phyloP scores from a whole-genome alignment of 2,113 vertebrate species.

The Austrofundulus limnaeus region DNA sequence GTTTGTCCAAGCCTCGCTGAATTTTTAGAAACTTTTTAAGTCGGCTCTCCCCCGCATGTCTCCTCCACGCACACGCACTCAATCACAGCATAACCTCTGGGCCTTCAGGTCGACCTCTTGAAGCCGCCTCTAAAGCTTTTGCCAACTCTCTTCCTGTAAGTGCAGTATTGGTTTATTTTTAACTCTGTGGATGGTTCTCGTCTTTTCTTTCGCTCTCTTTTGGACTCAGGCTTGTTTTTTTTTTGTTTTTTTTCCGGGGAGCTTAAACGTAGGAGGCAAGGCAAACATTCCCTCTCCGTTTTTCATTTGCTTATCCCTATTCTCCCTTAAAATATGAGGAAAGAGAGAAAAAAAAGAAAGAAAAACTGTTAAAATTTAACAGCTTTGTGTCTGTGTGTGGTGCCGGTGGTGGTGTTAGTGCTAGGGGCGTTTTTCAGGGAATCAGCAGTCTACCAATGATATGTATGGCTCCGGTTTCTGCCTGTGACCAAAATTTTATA shows the following conservation, averaged over 20 bases:
- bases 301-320: constrained; percentile 14
- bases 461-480: constrained; percentile 5
- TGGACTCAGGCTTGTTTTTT: constrained; percentile 26
- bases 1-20: constrained; percentile 16
- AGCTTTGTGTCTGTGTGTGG: constrained; percentile 13
- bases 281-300: constrained; percentile 51
- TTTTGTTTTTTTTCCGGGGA: too few species aligned
- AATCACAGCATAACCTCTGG: constrained; percentile 36
- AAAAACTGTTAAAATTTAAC: constrained; percentile 1
- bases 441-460: constrained; percentile 4
- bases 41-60: constrained; percentile 3
- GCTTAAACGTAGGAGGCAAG: constrained; percentile 45
- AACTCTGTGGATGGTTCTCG: constrained; percentile 59
- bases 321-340: constrained; percentile 16
- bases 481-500: neutral
- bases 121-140: constrained; percentile 43
- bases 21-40: constrained; percentile 15
- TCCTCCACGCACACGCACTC: constrained; percentile 4
- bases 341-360: constrained; percentile 5
- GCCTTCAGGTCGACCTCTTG: constrained; percentile 38
- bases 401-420: neutral
- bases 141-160: constrained; percentile 47
- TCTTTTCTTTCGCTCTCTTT: constrained; percentile 48
- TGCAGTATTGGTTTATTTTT: constrained; percentile 71
- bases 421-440: constrained; percentile 16